phyloP scores from a whole-genome alignment of 1,140 invertebrate genomes.

The Drosophila insularis region DNA sequence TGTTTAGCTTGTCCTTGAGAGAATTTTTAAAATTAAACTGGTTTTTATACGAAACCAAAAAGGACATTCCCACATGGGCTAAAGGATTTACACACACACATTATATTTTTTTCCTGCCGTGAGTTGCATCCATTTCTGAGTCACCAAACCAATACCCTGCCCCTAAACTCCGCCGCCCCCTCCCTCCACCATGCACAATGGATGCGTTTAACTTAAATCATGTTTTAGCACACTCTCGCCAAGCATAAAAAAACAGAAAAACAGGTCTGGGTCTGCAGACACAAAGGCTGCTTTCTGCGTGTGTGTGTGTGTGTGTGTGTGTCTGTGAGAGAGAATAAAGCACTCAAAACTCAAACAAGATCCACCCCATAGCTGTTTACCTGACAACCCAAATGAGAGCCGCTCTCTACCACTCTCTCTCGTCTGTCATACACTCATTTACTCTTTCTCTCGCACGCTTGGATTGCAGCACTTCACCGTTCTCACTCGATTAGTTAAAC shows the following conservation, averaged over 20 bases:
- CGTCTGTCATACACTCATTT: slow-evolving; percentile 7
- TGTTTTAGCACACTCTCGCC: slow-evolving; percentile 34
- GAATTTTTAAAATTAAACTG: too few relatives aligned
- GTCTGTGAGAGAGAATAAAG: background rate
- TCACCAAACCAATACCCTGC: background rate
- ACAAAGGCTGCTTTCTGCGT: slow-evolving; percentile 26
- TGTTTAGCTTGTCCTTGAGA: too few relatives aligned
- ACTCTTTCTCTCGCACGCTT: slow-evolving; percentile 7
- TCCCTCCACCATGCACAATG: background rate
- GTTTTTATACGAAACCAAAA: background rate
- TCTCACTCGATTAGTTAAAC: slow-evolving; percentile 7
- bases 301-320: slow-evolving; percentile 10
- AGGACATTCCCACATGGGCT: background rate
- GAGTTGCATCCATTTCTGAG: background rate
- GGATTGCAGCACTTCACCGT: background rate
- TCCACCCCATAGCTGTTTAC: slow-evolving; percentile 63
- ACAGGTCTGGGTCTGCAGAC: slow-evolving; percentile 44
- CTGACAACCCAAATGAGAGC: slow-evolving; percentile 25
- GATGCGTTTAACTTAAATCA: slow-evolving; percentile 46
- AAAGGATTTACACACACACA: background rate
- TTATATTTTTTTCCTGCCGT: background rate
- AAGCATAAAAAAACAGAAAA: slow-evolving; percentile 22
- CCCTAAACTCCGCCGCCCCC: background rate
- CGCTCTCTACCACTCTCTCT: slow-evolving; percentile 7
- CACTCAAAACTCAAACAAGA: slow-evolving; percentile 59